Conservation (phyloP, 2,888 invertebrate species). For the Drosophila siamana region DNA sequence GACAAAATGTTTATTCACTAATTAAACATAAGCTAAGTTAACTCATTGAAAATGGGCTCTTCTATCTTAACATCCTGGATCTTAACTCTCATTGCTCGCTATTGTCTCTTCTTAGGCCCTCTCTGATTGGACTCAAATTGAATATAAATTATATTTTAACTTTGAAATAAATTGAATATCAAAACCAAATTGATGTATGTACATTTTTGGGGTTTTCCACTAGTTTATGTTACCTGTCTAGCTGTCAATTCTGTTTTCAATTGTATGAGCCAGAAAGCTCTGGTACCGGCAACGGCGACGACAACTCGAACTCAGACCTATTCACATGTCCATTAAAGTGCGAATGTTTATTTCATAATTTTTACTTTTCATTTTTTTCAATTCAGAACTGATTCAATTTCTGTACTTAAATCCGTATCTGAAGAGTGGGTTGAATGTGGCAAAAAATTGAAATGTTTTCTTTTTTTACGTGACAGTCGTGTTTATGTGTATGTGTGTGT, state of each 20-base stretch:
- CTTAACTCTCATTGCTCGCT: conserved; percentile 19
- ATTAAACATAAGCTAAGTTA: background rate
- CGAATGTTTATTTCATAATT: conserved; percentile 32
- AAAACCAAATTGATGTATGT: background rate
- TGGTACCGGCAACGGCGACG: no score
- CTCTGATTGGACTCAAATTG: background rate
- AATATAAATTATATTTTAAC: background rate
- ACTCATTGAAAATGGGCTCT: background rate
- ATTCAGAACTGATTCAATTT: conserved; percentile 49
- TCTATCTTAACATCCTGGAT: conserved; percentile 4
- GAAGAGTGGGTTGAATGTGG: conserved; percentile 1
- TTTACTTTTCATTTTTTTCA: conserved; percentile 21
- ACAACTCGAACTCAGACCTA: conserved; percentile 26
- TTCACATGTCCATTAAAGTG: conserved; percentile 41
- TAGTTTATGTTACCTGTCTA: conserved; percentile 2
- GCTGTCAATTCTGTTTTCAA: conserved; percentile 7
- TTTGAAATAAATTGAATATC: background rate
- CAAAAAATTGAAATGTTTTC: conserved; percentile 31
- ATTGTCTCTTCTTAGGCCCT: conserved; percentile 21
- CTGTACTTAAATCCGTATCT: conserved; percentile 50
- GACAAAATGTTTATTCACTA: conserved; percentile 4
- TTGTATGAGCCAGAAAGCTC: background rate
- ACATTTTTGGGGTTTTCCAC: no score
- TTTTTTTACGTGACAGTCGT: conserved; percentile 12
- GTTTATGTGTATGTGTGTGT: background rate